Conservation (phyloP, 2,797 vertebrate species). For the Molossus molossus region DNA sequence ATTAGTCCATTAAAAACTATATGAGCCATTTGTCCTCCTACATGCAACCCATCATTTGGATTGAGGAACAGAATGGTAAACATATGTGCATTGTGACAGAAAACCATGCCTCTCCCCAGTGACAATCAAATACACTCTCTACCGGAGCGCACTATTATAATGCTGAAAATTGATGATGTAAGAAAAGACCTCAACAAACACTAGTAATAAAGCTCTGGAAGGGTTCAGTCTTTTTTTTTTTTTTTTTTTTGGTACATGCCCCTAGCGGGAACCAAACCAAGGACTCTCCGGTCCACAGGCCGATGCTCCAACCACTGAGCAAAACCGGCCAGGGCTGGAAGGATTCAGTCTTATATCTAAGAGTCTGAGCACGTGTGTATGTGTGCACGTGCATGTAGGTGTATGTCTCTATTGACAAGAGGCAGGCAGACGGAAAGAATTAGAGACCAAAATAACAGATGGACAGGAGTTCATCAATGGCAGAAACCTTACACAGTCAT, state of each 20-base stretch:
- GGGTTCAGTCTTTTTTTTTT: background rate
- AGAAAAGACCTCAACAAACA: background rate
- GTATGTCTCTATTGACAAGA: background rate
- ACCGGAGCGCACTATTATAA: background rate
- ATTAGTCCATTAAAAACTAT: slow-evolving; percentile 82
- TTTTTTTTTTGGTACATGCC: no score
- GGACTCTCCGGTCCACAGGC: no score
- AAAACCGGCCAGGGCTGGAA: background rate
- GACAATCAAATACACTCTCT: slow-evolving; percentile 36
- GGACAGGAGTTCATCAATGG: background rate
- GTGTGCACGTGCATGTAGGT: background rate
- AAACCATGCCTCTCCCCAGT: slow-evolving; percentile 76
- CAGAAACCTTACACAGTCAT: background rate
- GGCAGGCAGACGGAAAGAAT: background rate
- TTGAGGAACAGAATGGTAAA: slow-evolving; percentile 78
- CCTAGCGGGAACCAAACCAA: no score
- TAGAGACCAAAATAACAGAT: background rate
- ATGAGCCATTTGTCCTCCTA: slow-evolving; percentile 82
- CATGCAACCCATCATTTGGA: slow-evolving; percentile 73
- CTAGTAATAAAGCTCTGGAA: background rate
- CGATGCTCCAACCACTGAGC: no score
- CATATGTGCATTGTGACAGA: slow-evolving; percentile 65
- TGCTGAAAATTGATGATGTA: slow-evolving; percentile 40
- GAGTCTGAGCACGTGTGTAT: background rate
- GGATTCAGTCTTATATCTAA: fast-evolving